Percentiles rank a stretch among this genome's conserved stretches.
These are phyloP conservation scores for Mesoclemmys tuberculata DNA, from an alignment of 2,113 vertebrate genomes.

Conservation along the genomic window DNA sequence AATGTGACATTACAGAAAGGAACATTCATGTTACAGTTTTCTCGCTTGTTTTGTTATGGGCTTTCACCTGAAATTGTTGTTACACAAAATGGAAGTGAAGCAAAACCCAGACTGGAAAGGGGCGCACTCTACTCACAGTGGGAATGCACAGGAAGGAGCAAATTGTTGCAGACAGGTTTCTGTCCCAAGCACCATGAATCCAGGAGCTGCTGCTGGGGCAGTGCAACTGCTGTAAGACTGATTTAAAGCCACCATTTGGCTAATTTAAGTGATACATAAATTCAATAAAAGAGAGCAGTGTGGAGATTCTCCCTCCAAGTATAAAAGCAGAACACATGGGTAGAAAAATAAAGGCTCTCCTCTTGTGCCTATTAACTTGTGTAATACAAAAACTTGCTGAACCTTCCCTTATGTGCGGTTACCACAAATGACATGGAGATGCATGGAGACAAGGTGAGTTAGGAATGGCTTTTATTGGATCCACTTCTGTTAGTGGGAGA, in stretches of 20 bases:
- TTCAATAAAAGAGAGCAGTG: background rate
- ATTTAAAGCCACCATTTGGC: background rate
- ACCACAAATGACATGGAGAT: background rate
- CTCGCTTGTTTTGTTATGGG: background rate
- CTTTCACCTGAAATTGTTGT: background rate
- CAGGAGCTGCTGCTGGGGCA: background rate
- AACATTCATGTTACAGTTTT: background rate
- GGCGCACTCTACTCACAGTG: background rate
- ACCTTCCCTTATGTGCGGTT: background rate
- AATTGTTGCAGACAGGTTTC: background rate
- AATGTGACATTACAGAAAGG: background rate
- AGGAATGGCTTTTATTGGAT: background rate
- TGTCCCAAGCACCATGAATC: rapidly evolving
- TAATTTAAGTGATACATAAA: background rate
- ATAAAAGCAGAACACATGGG: background rate
- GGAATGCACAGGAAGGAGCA: background rate
- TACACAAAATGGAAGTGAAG: background rate
- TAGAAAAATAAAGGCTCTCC: background rate
- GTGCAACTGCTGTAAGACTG: background rate
- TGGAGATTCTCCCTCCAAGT: background rate
- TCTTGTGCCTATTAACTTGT: background rate
- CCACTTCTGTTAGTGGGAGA: background rate
- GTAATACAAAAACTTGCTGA: background rate
- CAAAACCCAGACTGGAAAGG: background rate
- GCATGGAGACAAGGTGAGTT: background rate